These are phyloP conservation scores for Hypomecis punctinalis DNA, from an alignment of 2,888 invertebrate genomes.

Conservation along the genomic window DNA sequence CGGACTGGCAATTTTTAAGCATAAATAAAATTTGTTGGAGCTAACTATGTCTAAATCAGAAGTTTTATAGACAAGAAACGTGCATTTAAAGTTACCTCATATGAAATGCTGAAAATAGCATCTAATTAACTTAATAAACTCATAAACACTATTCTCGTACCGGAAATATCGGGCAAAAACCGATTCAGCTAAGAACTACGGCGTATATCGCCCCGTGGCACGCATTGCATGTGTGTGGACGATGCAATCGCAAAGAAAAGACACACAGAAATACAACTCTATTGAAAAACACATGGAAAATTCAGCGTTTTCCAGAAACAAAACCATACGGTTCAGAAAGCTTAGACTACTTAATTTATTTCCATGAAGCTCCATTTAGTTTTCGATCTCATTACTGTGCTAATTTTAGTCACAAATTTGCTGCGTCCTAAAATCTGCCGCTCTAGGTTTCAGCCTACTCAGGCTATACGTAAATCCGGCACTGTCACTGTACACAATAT, in stretches of 20 bases:
- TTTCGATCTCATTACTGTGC: too few species aligned
- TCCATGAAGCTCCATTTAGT: too few species aligned
- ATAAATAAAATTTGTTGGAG: too few species aligned
- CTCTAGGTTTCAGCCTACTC: too few species aligned
- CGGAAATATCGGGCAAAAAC: constrained; percentile 25
- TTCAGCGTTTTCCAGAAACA: background rate
- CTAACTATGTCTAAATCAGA: background rate
- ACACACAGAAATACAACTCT: constrained; percentile 1
- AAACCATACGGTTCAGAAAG: too few species aligned
- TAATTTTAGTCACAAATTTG: too few species aligned
- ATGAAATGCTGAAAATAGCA: constrained; percentile 6
- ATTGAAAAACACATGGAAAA: background rate
- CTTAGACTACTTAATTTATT: too few species aligned
- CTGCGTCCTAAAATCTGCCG: too few species aligned
- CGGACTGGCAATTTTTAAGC: too few species aligned
- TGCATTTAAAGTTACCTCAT: background rate
- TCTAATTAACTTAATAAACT: constrained; percentile 25
- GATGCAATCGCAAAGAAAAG: constrained; percentile 5
- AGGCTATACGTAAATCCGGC: too few species aligned
- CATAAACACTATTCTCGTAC: constrained; percentile 8
- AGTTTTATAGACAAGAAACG: background rate
- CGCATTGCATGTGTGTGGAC: constrained; percentile 24
- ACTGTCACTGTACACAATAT: too few species aligned
- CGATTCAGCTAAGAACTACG: constrained; percentile 12
- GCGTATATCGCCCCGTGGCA: constrained; percentile 19